These are phyloP conservation scores for Falco biarmicus DNA, from an alignment of 2,797 vertebrate genomes.

Conservation along the genomic window DNA sequence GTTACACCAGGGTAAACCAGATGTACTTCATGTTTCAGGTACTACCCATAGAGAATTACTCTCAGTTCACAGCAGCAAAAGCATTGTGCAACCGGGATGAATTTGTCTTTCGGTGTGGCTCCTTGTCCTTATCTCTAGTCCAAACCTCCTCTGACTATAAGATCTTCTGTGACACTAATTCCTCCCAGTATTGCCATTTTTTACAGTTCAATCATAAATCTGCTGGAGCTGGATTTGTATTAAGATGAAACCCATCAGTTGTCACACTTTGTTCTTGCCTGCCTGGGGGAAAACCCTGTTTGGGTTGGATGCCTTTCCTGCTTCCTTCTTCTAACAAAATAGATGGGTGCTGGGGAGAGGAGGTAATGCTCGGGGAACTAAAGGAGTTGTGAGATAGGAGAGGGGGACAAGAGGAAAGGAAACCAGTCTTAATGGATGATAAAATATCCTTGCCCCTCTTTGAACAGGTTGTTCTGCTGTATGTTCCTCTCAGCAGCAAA, in stretches of 20 bases:
- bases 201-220: background rate
- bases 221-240: background rate
- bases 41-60: background rate
- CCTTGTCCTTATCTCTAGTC: background rate
- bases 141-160: background rate
- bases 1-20: constrained; percentile 5
- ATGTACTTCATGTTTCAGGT: constrained; percentile 5
- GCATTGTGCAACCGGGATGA: background rate
- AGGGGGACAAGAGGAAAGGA: background rate
- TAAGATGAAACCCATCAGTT: background rate
- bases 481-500: background rate
- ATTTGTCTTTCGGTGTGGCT: background rate
- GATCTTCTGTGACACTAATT: background rate
- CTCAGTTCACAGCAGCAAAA: background rate
- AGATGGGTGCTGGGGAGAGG: background rate
- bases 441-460: background rate
- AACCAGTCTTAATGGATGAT: background rate
- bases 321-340: background rate
- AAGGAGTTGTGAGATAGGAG: background rate
- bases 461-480: background rate
- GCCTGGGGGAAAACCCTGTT: background rate
- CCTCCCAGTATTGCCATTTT: background rate
- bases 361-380: background rate
- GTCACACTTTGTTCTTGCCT: background rate
- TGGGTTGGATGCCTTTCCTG: background rate